Conservation (phyloP, 2,797 vertebrate genomes). For the Dryobates pubescens region DNA sequence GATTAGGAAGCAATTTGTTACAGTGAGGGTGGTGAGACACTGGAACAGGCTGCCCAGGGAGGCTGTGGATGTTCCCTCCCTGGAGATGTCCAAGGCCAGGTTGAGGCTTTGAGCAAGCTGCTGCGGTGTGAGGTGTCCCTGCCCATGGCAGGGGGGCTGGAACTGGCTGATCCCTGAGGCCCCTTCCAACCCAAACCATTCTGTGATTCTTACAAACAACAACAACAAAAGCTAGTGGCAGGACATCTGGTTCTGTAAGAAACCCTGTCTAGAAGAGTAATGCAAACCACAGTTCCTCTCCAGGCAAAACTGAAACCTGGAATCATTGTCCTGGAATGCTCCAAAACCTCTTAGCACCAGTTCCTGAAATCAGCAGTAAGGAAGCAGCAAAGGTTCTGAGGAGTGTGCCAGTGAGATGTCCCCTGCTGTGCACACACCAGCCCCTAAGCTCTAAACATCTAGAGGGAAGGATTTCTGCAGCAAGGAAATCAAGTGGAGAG, state of each 20-base stretch:
- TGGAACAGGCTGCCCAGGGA: no score
- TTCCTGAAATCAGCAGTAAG: slow-evolving; percentile 46
- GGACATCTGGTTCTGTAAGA: neutral
- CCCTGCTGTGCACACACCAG: neutral
- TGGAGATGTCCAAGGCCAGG: no score
- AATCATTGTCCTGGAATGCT: slow-evolving; percentile 57
- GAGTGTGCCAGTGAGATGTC: neutral
- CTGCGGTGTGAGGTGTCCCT: no score
- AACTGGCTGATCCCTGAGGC: no score
- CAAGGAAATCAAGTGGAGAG: neutral
- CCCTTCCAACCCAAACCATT: no score
- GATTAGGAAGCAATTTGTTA: no score
- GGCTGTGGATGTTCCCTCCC: no score
- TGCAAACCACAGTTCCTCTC: neutral
- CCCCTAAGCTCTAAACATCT: neutral
- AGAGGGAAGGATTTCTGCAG: neutral
- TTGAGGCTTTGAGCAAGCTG: no score
- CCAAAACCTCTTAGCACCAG: neutral
- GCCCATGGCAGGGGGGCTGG: no score
- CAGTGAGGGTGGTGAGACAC: no score
- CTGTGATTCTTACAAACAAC: no score
- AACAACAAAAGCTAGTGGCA: no score
- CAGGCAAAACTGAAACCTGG: slow-evolving; percentile 21
- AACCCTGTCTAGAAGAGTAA: neutral
- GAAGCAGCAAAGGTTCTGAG: neutral